These are phyloP conservation scores for Pteruthius melanotis DNA, from an alignment of 2,113 vertebrate species.

Conservation along the genomic window DNA sequence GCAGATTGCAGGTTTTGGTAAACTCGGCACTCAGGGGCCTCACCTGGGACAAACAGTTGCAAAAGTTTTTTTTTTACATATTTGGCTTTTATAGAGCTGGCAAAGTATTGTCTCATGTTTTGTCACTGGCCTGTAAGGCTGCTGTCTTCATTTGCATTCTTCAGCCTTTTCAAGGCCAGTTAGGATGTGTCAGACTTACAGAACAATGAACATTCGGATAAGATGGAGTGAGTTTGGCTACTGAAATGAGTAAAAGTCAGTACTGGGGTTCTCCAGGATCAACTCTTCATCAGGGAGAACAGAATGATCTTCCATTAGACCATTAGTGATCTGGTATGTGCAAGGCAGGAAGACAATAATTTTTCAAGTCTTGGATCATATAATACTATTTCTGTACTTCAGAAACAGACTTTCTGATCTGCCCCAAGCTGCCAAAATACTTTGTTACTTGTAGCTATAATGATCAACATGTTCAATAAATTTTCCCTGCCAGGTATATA, in stretches of 20 bases:
- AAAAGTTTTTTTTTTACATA: not conserved
- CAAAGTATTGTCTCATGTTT: not conserved
- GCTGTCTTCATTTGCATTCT: not conserved
- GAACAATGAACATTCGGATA: not conserved
- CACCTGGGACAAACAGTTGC: rapidly evolving
- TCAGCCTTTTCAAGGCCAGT: not conserved
- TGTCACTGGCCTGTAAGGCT: not conserved
- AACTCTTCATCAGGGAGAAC: not conserved
- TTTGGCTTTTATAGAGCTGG: not conserved
- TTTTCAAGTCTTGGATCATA: not conserved
- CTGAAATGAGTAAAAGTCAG: not conserved
- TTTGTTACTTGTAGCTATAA: not conserved
- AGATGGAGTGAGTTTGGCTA: not conserved
- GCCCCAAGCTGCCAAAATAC: not conserved
- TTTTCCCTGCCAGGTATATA: not conserved
- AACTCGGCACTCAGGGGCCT: rapidly evolving
- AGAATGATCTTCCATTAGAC: not conserved
- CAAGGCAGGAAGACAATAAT: not conserved
- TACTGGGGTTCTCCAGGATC: not conserved
- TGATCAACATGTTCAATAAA: not conserved
- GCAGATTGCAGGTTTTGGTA: not conserved
- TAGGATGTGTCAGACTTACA: not conserved
- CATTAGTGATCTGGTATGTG: not conserved
- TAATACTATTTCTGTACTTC: not conserved
- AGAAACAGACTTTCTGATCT: not conserved